phyloP scores from a whole-genome alignment of 2,888 invertebrate species.

The Amiota communis region DNA sequence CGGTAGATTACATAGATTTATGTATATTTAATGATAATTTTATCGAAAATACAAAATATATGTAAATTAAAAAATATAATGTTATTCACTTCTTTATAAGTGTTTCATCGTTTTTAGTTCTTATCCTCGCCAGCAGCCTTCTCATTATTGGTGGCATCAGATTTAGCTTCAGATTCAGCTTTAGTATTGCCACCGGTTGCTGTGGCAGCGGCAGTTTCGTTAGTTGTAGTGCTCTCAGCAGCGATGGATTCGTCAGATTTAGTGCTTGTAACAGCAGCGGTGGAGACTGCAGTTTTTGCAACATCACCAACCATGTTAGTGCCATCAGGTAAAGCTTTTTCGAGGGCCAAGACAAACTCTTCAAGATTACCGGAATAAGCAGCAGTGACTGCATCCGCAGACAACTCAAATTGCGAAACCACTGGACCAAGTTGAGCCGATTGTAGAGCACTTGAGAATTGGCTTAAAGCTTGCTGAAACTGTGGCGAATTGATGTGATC shows the following conservation, averaged over 20 bases:
- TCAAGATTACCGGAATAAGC: constrained; percentile 94
- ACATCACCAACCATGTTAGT: constrained; percentile 66
- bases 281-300: too few species aligned
- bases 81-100: too few species aligned
- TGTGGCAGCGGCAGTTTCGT: too few species aligned
- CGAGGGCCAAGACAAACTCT: constrained; percentile 92
- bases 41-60: too few species aligned
- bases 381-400: constrained; percentile 90
- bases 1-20: too few species aligned
- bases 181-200: constrained; percentile 46
- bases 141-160: constrained; percentile 41
- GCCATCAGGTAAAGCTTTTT: constrained; percentile 75
- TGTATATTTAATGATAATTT: too few species aligned
- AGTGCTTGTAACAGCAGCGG: too few species aligned
- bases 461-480: constrained; percentile 94
- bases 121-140: constrained; percentile 6
- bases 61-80: too few species aligned
- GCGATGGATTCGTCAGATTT: constrained; percentile 32
- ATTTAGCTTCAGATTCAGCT: constrained; percentile 45
- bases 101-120: neutral
- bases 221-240: too few species aligned
- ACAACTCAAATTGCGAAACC: constrained; percentile 93
- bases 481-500: constrained; percentile 94
- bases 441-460: constrained; percentile 95
- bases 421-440: constrained; percentile 98